These are phyloP conservation scores for Laodelphax striatellus DNA, from an alignment of 1,140 invertebrate species.

Conservation along the genomic window DNA sequence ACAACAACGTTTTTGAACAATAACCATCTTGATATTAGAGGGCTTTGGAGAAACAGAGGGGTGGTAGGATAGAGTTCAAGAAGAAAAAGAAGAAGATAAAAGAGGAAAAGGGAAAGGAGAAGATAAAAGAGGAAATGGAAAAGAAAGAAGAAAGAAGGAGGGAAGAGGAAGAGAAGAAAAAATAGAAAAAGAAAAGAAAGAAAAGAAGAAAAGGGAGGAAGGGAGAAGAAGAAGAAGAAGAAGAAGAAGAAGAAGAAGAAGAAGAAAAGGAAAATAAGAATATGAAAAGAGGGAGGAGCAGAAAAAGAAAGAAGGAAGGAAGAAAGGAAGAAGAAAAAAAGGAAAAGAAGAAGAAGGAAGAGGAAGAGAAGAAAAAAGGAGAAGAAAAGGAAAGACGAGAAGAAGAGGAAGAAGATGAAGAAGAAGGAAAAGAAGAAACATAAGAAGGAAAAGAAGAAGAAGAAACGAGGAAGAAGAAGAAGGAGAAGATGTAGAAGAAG, in stretches of 20 bases:
- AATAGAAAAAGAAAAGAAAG: background rate
- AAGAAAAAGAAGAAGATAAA: too few species aligned
- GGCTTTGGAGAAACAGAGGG: too few species aligned
- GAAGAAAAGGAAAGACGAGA: background rate
- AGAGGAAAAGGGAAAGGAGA: background rate
- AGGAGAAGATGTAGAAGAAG: too few species aligned
- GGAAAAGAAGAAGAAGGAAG: background rate
- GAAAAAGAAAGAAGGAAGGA: background rate
- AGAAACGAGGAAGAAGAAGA: too few species aligned
- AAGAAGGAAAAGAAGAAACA: too few species aligned
- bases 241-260: conserved; percentile 1
- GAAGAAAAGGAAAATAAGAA: background rate
- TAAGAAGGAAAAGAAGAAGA: too few species aligned
- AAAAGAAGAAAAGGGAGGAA: background rate
- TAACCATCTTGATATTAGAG: too few species aligned
- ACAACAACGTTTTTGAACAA: too few species aligned
- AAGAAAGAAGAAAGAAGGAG: background rate
- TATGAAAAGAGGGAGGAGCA: background rate
- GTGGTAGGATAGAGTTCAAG: too few species aligned
- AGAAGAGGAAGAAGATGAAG: background rate
- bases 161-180: background rate
- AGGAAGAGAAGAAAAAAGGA: background rate
- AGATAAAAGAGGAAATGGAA: background rate
- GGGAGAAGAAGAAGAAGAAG: background rate
- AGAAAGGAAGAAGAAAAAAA: background rate